Evolutionary conservation across 2,888 invertebrate genomes (phyloP).

Genomic region (Prostheceraeus crozeri): DNA sequence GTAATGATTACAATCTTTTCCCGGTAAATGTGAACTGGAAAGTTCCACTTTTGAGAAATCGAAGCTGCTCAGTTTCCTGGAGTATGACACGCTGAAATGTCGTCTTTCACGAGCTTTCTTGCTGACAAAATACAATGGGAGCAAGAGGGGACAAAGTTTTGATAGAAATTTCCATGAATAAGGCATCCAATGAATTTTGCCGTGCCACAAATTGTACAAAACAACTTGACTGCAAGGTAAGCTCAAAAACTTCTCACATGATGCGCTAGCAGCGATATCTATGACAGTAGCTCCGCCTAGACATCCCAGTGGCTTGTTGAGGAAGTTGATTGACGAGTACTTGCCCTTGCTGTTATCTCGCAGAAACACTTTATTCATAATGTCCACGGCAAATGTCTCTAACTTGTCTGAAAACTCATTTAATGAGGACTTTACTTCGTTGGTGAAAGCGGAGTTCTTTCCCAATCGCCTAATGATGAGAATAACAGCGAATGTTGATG

Average conservation of each 20-base stretch:
- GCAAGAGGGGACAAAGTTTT: too few relatives aligned
- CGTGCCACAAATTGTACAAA: conserved; percentile 29
- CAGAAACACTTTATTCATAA: conserved; percentile 29
- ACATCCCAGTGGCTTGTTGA: conserved; percentile 20
- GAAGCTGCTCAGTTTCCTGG: too few relatives aligned
- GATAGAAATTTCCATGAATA: conserved; percentile 16
- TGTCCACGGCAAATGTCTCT: conserved; percentile 24
- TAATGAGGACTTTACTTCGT: conserved; percentile 23
- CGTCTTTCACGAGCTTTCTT: too few relatives aligned
- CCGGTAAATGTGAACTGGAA: too few relatives aligned
- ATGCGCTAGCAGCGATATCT: conserved; percentile 28
- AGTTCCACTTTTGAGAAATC: too few relatives aligned
- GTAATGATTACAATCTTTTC: too few relatives aligned
- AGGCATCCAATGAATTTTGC: conserved; percentile 5
- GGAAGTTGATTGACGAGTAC: conserved; percentile 14
- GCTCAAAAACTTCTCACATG: conserved; percentile 29
- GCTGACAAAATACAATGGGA: too few relatives aligned
- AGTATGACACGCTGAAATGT: too few relatives aligned
- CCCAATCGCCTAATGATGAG: conserved; percentile 16
- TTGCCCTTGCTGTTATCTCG: conserved; percentile 28
- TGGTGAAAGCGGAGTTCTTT: background rate
- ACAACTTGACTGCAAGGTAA: conserved; percentile 32
- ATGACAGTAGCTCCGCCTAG: conserved; percentile 22
- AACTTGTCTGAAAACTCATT: background rate
- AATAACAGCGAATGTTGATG: conserved; percentile 4